These are phyloP conservation scores for Drosophila macrothrix DNA, from an alignment of 2,888 invertebrate species.

Conservation along the genomic window DNA sequence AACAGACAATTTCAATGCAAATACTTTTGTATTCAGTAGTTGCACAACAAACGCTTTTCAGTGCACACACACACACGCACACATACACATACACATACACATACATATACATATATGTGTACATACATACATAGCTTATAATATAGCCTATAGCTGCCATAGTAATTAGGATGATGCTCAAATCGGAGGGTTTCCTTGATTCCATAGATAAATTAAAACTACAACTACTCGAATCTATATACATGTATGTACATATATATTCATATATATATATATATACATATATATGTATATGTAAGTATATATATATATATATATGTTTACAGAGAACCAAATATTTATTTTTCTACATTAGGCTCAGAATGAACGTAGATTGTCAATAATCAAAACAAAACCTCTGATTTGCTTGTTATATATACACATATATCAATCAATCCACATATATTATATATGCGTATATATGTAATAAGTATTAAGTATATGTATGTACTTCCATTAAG, in stretches of 20 bases:
- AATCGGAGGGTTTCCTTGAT: slow-evolving; percentile 29
- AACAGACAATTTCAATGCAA: slow-evolving; percentile 13
- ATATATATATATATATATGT: neutral
- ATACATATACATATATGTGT: neutral
- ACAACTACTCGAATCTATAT: slow-evolving; percentile 24
- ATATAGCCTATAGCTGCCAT: slow-evolving; percentile 53
- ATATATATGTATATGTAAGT: neutral
- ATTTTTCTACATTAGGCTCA: slow-evolving; percentile 42
- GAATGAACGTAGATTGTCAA: slow-evolving; percentile 11
- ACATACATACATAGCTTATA: slow-evolving; percentile 26
- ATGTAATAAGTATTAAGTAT: slow-evolving; percentile 2
- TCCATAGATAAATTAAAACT: slow-evolving; percentile 17
- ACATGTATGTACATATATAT: neutral
- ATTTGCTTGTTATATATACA: slow-evolving; percentile 15
- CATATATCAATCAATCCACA: slow-evolving; percentile 12
- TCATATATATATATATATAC: neutral
- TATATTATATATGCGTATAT: slow-evolving; percentile 4
- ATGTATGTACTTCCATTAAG: slow-evolving; percentile 36
- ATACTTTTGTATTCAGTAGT: slow-evolving; percentile 12
- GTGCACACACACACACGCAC: slow-evolving; percentile 1
- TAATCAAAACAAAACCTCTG: slow-evolving; percentile 28
- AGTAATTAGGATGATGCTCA: slow-evolving; percentile 55
- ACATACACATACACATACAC: neutral
- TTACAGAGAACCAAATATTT: slow-evolving; percentile 18
- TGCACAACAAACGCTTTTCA: neutral